Evolutionary conservation across 92 coral and sea anemone genomes (phyloP).

Genomic region (Hydrozoanthus gracilis): DNA sequence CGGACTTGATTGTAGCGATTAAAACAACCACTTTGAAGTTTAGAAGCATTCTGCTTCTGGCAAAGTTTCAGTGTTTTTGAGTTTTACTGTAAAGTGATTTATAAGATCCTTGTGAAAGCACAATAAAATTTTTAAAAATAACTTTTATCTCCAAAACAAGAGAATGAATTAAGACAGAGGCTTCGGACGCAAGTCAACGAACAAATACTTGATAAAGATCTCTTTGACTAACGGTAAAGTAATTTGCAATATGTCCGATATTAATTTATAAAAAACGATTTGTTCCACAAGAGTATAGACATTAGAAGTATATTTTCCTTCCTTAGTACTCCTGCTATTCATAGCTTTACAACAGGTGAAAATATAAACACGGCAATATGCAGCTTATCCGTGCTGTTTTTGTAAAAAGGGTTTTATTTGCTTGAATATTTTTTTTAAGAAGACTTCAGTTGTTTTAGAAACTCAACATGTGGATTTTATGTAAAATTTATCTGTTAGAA

Average conservation of each 20-base stretch:
- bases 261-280: not conserved
- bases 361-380: not conserved
- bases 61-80: not conserved
- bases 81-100: not conserved
- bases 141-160: not conserved
- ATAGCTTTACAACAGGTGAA: constrained; percentile 6
- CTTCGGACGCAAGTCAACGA: not conserved
- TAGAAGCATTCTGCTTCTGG: too few species aligned
- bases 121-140: not conserved
- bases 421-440: not conserved
- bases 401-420: too few species aligned
- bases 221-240: not conserved
- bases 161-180: not conserved
- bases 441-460: not conserved
- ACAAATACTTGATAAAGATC: not conserved
- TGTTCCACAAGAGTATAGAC: not conserved
- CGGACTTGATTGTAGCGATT: too few species aligned
- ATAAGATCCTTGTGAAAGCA: not conserved
- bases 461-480: not conserved
- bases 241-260: not conserved
- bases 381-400: too few species aligned
- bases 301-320: not conserved
- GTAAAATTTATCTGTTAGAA: not conserved
- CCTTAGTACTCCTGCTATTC: not conserved
- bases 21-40: too few species aligned